phyloP scores from a whole-genome alignment of 2,113 vertebrate species.

The Hystrix cristata region DNA sequence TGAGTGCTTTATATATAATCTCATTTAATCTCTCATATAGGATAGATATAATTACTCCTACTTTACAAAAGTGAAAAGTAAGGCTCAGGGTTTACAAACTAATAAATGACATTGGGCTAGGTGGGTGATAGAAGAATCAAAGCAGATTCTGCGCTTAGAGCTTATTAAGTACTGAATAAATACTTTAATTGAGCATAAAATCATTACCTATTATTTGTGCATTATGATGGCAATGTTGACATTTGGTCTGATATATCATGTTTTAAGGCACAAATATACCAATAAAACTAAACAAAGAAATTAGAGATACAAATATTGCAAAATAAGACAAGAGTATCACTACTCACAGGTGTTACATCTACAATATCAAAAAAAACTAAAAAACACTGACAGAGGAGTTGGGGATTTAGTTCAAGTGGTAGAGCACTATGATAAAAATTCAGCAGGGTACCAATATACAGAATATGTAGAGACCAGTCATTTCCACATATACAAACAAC shows the following conservation, averaged over 20 bases:
- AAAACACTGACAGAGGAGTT: neutral
- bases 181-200: neutral
- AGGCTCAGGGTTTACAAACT: neutral
- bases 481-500: neutral
- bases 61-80: conserved; percentile 38
- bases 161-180: neutral
- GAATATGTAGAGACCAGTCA: neutral
- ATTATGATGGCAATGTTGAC: neutral
- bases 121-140: neutral
- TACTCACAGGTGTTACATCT: neutral
- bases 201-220: neutral
- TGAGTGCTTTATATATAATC: neutral
- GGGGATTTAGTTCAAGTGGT: no score
- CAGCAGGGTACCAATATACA: neutral
- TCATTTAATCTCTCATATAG: conserved; percentile 18
- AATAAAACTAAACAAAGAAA: conserved; percentile 1
- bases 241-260: neutral
- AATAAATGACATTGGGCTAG: neutral
- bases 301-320: neutral
- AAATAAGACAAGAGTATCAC: neutral
- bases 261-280: neutral
- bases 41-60: conserved; percentile 7
- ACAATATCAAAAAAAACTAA: neutral
- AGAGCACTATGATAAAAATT: neutral
- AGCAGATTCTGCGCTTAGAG: conserved; percentile 5